These are phyloP conservation scores for Rhea pennata DNA, from an alignment of 2,113 vertebrate genomes.

Conservation along the genomic window DNA sequence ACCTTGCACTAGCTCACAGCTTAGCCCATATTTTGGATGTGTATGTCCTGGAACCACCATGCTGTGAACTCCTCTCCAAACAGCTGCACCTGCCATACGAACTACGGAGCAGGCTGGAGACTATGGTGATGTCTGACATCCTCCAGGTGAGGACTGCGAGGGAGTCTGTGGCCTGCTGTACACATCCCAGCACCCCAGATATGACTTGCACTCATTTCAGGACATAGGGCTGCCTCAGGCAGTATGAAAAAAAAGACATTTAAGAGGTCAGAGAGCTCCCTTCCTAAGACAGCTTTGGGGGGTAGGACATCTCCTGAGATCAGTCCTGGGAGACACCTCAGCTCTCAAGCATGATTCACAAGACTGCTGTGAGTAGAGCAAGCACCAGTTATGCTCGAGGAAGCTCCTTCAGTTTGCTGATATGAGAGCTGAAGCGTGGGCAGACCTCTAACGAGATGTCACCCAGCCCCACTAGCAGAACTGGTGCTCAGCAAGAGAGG, in stretches of 20 bases:
- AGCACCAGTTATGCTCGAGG: not conserved
- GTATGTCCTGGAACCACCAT: not conserved
- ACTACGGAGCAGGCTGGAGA: not conserved
- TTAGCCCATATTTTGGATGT: not conserved
- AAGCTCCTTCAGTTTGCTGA: not conserved
- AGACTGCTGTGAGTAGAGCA: accelerated
- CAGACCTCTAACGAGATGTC: not conserved
- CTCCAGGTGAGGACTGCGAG: not conserved
- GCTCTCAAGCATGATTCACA: not conserved
- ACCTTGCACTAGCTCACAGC: not conserved
- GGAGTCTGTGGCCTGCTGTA: not conserved
- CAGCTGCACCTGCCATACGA: not conserved
- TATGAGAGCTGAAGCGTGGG: accelerated
- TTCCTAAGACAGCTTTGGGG: not conserved
- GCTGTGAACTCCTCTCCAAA: not conserved
- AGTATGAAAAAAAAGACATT: not conserved
- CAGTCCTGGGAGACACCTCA: not conserved
- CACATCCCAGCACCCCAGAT: not conserved
- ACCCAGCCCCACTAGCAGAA: not conserved
- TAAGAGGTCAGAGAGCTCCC: not conserved
- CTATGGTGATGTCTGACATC: not conserved
- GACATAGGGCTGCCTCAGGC: not conserved
- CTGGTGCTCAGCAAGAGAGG: not conserved
- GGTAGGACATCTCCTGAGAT: not conserved
- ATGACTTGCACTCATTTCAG: not conserved